Conservation (phyloP, 2,888 invertebrate species). For the Mythimna albipuncta region DNA sequence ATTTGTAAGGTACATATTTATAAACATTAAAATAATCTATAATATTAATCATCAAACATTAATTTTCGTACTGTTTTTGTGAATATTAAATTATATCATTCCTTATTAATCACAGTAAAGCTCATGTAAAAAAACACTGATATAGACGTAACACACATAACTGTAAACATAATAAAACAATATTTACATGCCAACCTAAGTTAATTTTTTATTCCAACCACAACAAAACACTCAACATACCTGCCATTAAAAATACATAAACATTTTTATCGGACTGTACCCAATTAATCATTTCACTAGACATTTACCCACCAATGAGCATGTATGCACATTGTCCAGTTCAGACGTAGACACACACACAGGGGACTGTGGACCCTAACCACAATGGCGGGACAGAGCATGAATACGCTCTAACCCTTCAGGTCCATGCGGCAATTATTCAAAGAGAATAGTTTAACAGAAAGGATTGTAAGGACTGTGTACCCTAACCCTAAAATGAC, state of each 20-base stretch:
- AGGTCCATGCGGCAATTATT: constrained; percentile 91
- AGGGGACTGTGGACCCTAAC: constrained; percentile 75
- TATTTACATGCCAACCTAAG: background rate
- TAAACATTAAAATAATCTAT: too few relatives aligned
- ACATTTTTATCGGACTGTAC: constrained; percentile 60
- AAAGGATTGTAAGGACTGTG: constrained; percentile 88
- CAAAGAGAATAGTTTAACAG: constrained; percentile 91
- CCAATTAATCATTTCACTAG: constrained; percentile 68
- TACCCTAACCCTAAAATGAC: constrained; percentile 58
- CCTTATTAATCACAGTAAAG: background rate
- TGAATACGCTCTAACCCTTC: constrained; percentile 90
- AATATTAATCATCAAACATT: too few relatives aligned
- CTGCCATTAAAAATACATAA: constrained; percentile 54
- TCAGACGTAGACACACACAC: constrained; percentile 65
- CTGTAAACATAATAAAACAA: too few relatives aligned
- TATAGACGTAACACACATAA: background rate
- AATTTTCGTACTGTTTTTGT: too few relatives aligned
- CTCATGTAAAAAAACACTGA: background rate
- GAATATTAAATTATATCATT: background rate
- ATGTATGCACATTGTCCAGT: constrained; percentile 73
- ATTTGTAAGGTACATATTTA: too few relatives aligned
- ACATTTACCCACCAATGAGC: constrained; percentile 63
- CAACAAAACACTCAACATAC: constrained; percentile 23
- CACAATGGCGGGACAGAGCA: constrained; percentile 86
- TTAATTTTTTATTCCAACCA: background rate